Evolutionary conservation across 2,888 invertebrate species (phyloP).

Genomic region (Neoascia interrupta): DNA sequence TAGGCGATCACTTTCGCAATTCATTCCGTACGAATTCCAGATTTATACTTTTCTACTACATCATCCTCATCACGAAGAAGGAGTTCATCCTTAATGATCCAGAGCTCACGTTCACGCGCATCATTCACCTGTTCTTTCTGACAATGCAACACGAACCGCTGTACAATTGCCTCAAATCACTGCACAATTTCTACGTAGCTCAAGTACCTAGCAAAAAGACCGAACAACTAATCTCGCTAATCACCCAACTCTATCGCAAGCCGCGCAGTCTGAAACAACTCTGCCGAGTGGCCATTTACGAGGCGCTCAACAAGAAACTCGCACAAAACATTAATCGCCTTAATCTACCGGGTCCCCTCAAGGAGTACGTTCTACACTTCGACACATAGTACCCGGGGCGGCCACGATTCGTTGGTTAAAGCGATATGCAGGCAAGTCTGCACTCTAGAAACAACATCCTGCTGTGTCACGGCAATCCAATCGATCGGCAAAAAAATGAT

Average conservation of each 20-base stretch:
- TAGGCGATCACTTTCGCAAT: constrained; percentile 77
- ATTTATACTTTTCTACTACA: constrained; percentile 85
- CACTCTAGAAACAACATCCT: not conserved
- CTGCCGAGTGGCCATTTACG: constrained; percentile 85
- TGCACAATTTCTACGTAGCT: constrained; percentile 84
- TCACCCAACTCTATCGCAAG: constrained; percentile 83
- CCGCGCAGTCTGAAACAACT: constrained; percentile 88
- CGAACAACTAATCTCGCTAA: constrained; percentile 83
- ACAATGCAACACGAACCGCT: constrained; percentile 86
- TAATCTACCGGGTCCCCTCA: constrained; percentile 85
- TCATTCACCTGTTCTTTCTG: constrained; percentile 84
- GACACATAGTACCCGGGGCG: constrained; percentile 81
- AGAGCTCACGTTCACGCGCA: constrained; percentile 83
- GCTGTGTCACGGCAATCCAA: constrained; percentile 40
- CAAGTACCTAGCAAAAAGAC: constrained; percentile 84
- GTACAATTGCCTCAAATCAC: constrained; percentile 85
- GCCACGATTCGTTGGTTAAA: too few species aligned
- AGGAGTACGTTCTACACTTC: constrained; percentile 86
- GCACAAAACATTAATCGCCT: constrained; percentile 84
- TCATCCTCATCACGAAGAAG: constrained; percentile 85
- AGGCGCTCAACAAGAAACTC: constrained; percentile 83
- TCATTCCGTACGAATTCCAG: constrained; percentile 80
- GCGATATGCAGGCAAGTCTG: constrained; percentile 7
- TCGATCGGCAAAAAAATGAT: constrained; percentile 46
- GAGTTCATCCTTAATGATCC: constrained; percentile 84